A percentile compares a stretch with the other conserved stretches of the same genome.
These are phyloP conservation scores for Sebastiscus tertius DNA, from an alignment of 2,797 vertebrate genomes.

Conservation along the genomic window DNA sequence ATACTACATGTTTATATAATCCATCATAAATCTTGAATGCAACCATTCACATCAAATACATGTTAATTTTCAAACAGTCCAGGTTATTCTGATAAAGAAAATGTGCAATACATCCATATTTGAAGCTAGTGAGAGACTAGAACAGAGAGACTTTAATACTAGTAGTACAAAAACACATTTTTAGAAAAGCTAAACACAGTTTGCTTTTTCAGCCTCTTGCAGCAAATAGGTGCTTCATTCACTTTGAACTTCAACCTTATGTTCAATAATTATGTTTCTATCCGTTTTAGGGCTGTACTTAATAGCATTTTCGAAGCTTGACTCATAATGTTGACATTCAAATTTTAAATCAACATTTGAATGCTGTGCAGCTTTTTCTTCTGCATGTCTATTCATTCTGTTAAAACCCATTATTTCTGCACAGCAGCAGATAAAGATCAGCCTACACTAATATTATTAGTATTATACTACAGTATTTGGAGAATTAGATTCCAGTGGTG, in stretches of 20 bases:
- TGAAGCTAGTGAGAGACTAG: neutral
- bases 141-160: neutral
- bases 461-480: no score
- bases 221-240: neutral
- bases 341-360: no score
- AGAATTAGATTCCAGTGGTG: no score
- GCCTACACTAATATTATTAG: fast-evolving
- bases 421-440: no score
- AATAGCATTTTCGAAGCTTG: no score
- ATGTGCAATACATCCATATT: neutral
- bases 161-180: neutral
- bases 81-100: neutral
- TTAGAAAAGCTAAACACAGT: neutral
- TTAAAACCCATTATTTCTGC: no score
- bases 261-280: neutral
- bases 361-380: no score
- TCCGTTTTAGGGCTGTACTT: neutral
- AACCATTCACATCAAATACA: neutral
- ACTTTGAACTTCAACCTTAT: neutral
- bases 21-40: no score
- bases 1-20: neutral
- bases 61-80: neutral
- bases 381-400: no score
- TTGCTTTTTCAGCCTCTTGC: neutral
- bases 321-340: no score